Percentiles rank a stretch among this genome's conserved stretches.
These are phyloP conservation scores for Channa argus DNA, from an alignment of 2,113 vertebrate species.

Conservation along the genomic window DNA sequence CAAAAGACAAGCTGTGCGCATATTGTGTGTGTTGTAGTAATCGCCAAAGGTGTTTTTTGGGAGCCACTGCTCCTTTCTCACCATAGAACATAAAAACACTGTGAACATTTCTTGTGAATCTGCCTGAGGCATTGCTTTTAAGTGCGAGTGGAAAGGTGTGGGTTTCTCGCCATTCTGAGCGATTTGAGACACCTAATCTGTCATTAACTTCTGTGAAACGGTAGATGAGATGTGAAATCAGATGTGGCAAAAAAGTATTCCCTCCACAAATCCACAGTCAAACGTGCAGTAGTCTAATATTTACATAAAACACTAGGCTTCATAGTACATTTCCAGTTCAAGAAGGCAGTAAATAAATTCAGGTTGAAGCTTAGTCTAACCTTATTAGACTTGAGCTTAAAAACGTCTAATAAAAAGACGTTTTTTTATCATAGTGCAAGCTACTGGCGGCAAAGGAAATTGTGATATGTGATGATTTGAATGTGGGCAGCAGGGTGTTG, in stretches of 20 bases:
- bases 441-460: not conserved
- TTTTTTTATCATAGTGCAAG: not conserved
- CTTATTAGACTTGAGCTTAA: not conserved
- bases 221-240: slow-evolving; percentile 26
- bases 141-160: slow-evolving; percentile 43
- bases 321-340: slow-evolving; percentile 2
- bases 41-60: slow-evolving; percentile 7
- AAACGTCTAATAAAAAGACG: not conserved
- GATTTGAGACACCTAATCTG: slow-evolving; percentile 42
- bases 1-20: slow-evolving; percentile 4
- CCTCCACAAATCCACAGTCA: not conserved
- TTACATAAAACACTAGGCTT: not conserved
- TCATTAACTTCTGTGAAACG: slow-evolving; percentile 48
- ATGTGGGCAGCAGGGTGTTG: not conserved
- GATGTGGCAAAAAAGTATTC: slow-evolving; percentile 7
- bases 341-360: not conserved
- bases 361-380: not conserved
- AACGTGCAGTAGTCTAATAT: slow-evolving; percentile 13
- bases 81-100: slow-evolving; percentile 1
- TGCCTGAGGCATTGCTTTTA: slow-evolving; percentile 40
- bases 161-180: slow-evolving; percentile 32
- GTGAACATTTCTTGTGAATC: not conserved
- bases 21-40: slow-evolving; percentile 12
- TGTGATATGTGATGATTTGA: not conserved
- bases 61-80: slow-evolving; percentile 32